A percentile compares a stretch with the other conserved stretches of the same genome.
Conservation (phyloP, 2,888 invertebrate species). For the Lepidochrysops patricia region DNA sequence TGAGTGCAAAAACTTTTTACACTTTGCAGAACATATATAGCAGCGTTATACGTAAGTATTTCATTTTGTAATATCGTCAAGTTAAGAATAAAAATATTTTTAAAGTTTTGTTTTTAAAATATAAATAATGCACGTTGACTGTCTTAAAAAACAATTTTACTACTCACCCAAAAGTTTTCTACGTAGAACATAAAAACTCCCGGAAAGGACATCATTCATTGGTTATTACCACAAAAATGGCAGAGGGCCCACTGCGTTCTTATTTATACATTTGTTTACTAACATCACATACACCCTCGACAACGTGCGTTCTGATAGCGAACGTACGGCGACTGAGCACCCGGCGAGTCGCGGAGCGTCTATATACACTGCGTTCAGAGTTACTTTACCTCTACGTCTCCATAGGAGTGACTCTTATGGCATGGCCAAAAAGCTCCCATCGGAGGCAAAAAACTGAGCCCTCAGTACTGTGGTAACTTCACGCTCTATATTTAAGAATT, state of each 20-base stretch:
- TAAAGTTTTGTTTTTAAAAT: neutral
- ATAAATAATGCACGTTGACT: too few relatives aligned
- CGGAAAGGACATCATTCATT: conserved; percentile 57
- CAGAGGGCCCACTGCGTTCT: conserved; percentile 46
- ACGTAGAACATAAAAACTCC: conserved; percentile 63
- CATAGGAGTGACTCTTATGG: too few relatives aligned
- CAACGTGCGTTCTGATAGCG: conserved; percentile 36
- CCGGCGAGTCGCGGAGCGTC: conserved; percentile 47
- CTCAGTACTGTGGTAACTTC: conserved; percentile 62
- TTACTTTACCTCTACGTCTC: too few relatives aligned
- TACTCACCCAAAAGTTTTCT: conserved; percentile 69
- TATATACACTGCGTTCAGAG: too few relatives aligned
- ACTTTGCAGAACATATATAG: conserved; percentile 19
- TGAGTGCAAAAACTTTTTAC: conserved; percentile 29
- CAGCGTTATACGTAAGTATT: neutral
- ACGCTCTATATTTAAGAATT: conserved; percentile 67
- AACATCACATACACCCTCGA: conserved; percentile 58
- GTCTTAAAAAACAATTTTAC: too few relatives aligned
- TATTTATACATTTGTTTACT: conserved; percentile 63
- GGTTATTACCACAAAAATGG: conserved; percentile 52
- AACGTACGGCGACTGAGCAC: conserved; percentile 44
- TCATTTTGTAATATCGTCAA: neutral
- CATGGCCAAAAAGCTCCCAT: too few relatives aligned
- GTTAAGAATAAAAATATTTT: neutral
- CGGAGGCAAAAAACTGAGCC: too few relatives aligned